These are phyloP conservation scores for Pelobates fuscus DNA, from an alignment of 2,113 vertebrate genomes.

Conservation along the genomic window DNA sequence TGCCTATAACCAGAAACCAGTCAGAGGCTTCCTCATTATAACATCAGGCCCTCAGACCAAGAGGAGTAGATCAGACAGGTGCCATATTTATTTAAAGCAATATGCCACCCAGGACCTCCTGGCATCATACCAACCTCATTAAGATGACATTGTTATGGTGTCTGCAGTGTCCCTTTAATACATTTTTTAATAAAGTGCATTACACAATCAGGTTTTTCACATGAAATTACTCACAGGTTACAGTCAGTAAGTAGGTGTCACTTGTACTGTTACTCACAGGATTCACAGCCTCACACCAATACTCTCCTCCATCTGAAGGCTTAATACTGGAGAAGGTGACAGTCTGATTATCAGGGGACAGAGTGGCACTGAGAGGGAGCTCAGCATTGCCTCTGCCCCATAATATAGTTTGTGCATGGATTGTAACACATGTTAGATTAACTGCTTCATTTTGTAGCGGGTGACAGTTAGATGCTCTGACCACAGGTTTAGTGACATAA, in stretches of 20 bases:
- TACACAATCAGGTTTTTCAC: too few relatives aligned
- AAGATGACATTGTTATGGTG: too few relatives aligned
- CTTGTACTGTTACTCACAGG: background rate
- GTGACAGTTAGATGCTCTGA: background rate
- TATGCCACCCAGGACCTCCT: too few relatives aligned
- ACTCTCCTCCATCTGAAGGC: background rate
- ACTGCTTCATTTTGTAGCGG: background rate
- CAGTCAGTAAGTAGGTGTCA: background rate
- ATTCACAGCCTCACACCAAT: conserved; percentile 6
- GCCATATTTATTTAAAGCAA: too few relatives aligned
- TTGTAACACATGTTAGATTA: background rate
- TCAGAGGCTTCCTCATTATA: too few relatives aligned
- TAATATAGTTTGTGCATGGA: background rate
- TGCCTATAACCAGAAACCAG: too few relatives aligned
- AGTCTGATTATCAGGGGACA: background rate
- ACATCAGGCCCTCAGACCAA: too few relatives aligned
- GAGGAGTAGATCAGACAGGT: too few relatives aligned
- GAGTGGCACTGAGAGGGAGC: background rate
- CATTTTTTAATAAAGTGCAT: too few relatives aligned
- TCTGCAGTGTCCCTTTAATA: too few relatives aligned
- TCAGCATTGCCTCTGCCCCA: background rate
- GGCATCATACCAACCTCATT: too few relatives aligned
- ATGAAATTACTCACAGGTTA: background rate
- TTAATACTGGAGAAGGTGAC: background rate
- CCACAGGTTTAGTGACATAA: background rate